These are phyloP conservation scores for Celastrina argiolus DNA, from an alignment of 2,888 invertebrate genomes.

Conservation along the genomic window DNA sequence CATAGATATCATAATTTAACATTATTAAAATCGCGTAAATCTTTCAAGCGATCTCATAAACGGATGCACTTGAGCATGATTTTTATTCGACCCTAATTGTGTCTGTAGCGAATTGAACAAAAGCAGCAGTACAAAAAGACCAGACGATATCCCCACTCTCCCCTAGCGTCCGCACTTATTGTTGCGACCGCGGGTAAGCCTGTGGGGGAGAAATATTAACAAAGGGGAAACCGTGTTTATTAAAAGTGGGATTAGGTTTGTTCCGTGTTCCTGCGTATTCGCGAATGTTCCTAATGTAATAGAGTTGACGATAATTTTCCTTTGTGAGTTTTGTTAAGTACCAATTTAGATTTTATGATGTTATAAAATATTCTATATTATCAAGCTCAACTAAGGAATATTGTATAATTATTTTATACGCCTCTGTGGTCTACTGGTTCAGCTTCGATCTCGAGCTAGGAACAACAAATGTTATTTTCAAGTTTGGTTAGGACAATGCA, in stretches of 20 bases:
- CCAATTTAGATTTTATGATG: background rate
- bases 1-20: background rate
- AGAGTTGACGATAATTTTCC: background rate
- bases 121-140: constrained; percentile 28
- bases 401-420: too few species aligned
- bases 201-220: constrained; percentile 30
- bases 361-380: too few species aligned
- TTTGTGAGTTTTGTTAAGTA: background rate
- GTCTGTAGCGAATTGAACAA: constrained; percentile 27
- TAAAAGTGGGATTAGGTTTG: constrained; percentile 47
- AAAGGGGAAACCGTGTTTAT: constrained; percentile 43
- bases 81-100: constrained; percentile 29
- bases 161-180: constrained; percentile 38
- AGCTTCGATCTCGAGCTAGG: too few species aligned
- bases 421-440: too few species aligned
- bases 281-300: constrained; percentile 26
- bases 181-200: constrained; percentile 34
- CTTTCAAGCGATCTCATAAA: constrained; percentile 13
- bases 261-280: constrained; percentile 30
- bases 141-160: constrained; percentile 35
- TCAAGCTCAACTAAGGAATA: too few species aligned
- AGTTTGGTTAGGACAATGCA: too few species aligned
- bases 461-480: too few species aligned
- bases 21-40: constrained; percentile 12
- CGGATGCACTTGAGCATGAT: constrained; percentile 24